phyloP scores from a whole-genome alignment of 2,797 vertebrate genomes.

The Acanthurus lineatus region DNA sequence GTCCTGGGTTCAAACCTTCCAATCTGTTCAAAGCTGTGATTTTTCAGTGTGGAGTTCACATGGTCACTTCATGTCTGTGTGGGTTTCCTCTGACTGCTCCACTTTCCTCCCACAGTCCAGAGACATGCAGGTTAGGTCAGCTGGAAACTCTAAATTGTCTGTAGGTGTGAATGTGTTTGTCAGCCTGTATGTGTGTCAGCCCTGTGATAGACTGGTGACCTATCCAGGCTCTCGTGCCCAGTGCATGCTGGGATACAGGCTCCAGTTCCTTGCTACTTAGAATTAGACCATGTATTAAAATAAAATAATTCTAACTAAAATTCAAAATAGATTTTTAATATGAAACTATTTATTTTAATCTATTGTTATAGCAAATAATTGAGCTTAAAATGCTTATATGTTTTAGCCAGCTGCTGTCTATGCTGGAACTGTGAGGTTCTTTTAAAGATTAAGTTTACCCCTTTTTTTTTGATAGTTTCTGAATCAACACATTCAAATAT shows the following conservation, averaged over 20 bases:
- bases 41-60: slow-evolving; percentile 21
- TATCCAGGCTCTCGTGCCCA: slow-evolving; percentile 19
- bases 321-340: not conserved
- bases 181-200: slow-evolving; percentile 44
- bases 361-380: no score
- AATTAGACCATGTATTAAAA: slow-evolving; percentile 17
- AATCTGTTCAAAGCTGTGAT: slow-evolving; percentile 38
- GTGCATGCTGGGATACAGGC: slow-evolving; percentile 44
- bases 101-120: slow-evolving; percentile 61
- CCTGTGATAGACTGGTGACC: slow-evolving; percentile 51
- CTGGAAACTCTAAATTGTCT: slow-evolving; percentile 65
- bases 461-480: no score
- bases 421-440: no score
- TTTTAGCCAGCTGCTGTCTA: no score
- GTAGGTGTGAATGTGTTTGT: slow-evolving; percentile 66
- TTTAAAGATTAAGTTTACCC: no score
- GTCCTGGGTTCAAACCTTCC: slow-evolving; percentile 27
- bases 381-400: no score
- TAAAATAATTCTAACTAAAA: slow-evolving; percentile 6
- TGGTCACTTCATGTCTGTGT: slow-evolving; percentile 25
- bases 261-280: slow-evolving; percentile 22
- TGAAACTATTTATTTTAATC: not conserved
- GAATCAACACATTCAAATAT: not conserved
- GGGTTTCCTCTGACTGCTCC: slow-evolving; percentile 50
- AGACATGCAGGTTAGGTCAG: slow-evolving; percentile 59